Evolutionary conservation across 1,140 invertebrate species (phyloP).

Genomic region (Drosophila repletoides): DNA sequence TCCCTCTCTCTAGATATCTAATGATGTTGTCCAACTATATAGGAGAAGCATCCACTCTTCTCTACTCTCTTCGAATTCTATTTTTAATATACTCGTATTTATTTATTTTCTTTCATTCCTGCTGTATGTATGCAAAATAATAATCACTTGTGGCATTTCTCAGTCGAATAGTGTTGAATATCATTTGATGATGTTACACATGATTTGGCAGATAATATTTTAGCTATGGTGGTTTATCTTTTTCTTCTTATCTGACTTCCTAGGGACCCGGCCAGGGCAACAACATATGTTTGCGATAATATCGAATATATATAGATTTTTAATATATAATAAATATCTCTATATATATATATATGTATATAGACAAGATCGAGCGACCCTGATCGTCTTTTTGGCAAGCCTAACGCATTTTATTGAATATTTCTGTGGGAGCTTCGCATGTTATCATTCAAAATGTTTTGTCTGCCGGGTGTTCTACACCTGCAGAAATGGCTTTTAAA

Average conservation of each 20-base stretch:
- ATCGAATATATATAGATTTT: not conserved
- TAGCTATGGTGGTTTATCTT: constrained; percentile 6
- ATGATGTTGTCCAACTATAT: no score
- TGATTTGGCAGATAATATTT: constrained; percentile 74
- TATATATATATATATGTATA: constrained; percentile 26
- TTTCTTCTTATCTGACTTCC: constrained; percentile 20
- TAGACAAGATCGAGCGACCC: constrained; percentile 49
- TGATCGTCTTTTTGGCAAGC: constrained; percentile 70
- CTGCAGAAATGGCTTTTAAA: constrained; percentile 57
- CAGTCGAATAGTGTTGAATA: constrained; percentile 77
- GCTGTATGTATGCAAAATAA: constrained; percentile 79
- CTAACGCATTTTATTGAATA: constrained; percentile 32
- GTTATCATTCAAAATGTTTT: constrained; percentile 73
- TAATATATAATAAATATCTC: constrained; percentile 6
- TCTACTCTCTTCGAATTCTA: constrained; percentile 6
- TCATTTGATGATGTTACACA: constrained; percentile 71
- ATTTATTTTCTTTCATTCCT: no score
- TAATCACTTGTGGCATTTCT: constrained; percentile 78
- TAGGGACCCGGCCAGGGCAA: not conserved
- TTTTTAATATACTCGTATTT: constrained; percentile 36
- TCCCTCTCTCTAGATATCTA: constrained; percentile 23
- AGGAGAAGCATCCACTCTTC: no score
- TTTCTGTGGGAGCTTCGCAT: constrained; percentile 25
- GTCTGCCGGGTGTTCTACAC: constrained; percentile 47
- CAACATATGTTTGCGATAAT: no score